Percentiles rank a stretch among this genome's conserved stretches.
These are phyloP conservation scores for Hassar affinis DNA, from an alignment of 2,113 vertebrate genomes.

Conservation along the genomic window DNA sequence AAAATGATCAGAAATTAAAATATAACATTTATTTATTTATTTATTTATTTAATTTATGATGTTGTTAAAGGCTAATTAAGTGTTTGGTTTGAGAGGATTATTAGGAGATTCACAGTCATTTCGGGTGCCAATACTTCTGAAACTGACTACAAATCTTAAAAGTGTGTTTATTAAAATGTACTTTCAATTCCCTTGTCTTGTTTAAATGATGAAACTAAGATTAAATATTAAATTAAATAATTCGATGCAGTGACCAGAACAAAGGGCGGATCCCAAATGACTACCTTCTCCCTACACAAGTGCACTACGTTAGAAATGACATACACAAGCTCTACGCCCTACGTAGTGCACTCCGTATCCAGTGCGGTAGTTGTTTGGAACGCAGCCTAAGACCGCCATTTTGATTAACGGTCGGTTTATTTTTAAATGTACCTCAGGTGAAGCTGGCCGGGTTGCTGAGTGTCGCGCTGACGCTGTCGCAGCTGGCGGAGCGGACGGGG, in stretches of 20 bases:
- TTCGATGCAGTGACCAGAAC: neutral
- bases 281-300: neutral
- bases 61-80: neutral
- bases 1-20: neutral
- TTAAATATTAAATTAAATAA: neutral
- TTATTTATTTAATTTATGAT: neutral
- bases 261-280: neutral
- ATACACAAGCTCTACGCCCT: neutral
- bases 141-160: neutral
- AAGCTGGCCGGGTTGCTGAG: conserved; percentile 87
- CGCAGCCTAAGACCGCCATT: neutral
- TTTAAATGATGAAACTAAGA: neutral
- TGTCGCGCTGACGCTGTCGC: conserved; percentile 89
- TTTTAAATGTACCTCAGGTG: conserved; percentile 70
- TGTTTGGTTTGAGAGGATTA: neutral
- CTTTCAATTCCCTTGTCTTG: neutral
- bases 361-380: neutral
- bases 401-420: neutral
- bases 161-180: neutral
- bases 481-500: conserved; percentile 85
- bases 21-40: too few species aligned
- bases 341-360: neutral
- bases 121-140: neutral
- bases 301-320: neutral
- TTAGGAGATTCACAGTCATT: neutral